Percentiles rank a stretch among this genome's conserved stretches.
Evolutionary conservation across 2,797 vertebrate species (phyloP).

Genomic region (Rhabdophis nuchalis): DNA sequence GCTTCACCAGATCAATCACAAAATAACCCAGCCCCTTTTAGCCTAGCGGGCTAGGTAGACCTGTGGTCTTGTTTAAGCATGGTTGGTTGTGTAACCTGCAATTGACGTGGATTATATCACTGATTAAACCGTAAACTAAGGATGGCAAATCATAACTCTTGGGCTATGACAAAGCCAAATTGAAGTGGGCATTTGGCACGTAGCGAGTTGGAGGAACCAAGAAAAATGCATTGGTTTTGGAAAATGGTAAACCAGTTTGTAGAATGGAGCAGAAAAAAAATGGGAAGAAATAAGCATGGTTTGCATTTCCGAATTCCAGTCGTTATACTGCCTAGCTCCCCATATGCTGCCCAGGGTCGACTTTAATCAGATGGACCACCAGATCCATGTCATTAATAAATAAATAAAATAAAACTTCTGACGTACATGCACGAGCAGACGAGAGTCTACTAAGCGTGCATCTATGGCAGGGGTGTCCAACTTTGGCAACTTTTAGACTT

Average conservation of each 20-base stretch:
- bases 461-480: too few species aligned
- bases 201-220: not conserved
- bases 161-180: not conserved
- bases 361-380: too few species aligned
- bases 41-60: not conserved
- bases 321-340: not conserved
- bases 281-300: not conserved
- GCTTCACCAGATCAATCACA: not conserved
- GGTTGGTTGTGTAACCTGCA: not conserved
- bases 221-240: not conserved
- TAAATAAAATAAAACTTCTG: too few species aligned
- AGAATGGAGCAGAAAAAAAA: not conserved
- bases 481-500: too few species aligned
- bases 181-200: not conserved
- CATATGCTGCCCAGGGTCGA: too few species aligned
- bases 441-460: too few species aligned
- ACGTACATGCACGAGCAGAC: too few species aligned
- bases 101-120: not conserved
- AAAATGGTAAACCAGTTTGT: not conserved
- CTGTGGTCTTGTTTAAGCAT: not conserved
- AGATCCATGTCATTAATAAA: too few species aligned
- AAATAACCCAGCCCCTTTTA: not conserved
- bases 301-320: not conserved
- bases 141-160: not conserved
- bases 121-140: not conserved